Conservation (phyloP, 2,797 vertebrate species). For the Fistularia commersonii region DNA sequence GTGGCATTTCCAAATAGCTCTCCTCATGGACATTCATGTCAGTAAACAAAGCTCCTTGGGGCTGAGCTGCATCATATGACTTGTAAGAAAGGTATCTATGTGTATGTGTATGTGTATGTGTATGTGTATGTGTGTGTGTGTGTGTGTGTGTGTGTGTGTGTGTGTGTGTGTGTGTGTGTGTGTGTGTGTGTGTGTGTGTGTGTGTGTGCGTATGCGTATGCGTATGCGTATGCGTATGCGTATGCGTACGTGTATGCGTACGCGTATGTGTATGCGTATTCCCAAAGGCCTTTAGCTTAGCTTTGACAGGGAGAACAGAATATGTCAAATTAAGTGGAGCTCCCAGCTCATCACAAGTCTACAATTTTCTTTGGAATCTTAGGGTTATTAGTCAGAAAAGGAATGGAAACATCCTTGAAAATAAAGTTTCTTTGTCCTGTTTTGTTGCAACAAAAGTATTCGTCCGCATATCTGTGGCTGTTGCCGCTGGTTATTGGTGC, state of each 20-base stretch:
- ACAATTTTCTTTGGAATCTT: constrained; percentile 50
- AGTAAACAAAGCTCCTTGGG: constrained; percentile 11
- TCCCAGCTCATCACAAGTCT: constrained; percentile 55
- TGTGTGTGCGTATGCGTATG: no score
- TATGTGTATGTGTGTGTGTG: constrained; percentile 1
- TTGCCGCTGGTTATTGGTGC: no score
- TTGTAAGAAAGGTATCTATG: constrained; percentile 8
- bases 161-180: constrained; percentile 1
- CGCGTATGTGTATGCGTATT: constrained; percentile 15
- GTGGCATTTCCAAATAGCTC: not conserved
- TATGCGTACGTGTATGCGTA: not conserved
- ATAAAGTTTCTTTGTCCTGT: no score
- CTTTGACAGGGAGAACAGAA: constrained; percentile 35
- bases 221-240: not conserved
- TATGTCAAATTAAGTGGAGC: constrained; percentile 58
- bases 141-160: not conserved
- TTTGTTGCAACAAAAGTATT: no score
- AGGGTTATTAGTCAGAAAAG: constrained; percentile 46
- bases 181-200: constrained; percentile 7
- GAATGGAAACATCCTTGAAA: constrained; percentile 5
- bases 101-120: not conserved
- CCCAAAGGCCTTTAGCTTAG: constrained; percentile 29
- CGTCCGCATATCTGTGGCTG: no score
- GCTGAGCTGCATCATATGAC: constrained; percentile 22
- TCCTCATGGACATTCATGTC: not conserved